A percentile compares a stretch with the other conserved stretches of the same genome.
Conservation (phyloP, 1,140 invertebrate genomes). For the Drosophila bocqueti region DNA sequence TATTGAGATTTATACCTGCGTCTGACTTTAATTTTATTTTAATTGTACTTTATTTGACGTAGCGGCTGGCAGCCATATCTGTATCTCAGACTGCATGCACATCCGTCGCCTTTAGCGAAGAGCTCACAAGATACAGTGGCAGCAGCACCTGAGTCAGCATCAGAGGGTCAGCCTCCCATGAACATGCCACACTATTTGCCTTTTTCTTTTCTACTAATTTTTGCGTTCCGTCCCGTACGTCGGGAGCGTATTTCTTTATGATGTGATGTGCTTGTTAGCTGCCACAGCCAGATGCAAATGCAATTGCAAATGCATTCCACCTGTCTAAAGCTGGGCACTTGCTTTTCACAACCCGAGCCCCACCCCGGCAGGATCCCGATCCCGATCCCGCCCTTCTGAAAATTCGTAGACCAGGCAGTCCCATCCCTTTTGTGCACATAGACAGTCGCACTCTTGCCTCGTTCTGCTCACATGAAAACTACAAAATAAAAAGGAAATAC, state of each 20-base stretch:
- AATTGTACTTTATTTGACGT: slow-evolving; percentile 70
- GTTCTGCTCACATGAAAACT: slow-evolving; percentile 40
- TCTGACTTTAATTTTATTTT: slow-evolving; percentile 55
- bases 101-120: slow-evolving; percentile 14
- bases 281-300: slow-evolving; percentile 61
- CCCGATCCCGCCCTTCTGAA: slow-evolving; percentile 13
- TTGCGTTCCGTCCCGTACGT: slow-evolving; percentile 48
- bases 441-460: slow-evolving; percentile 41
- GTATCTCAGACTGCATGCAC: slow-evolving; percentile 21
- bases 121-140: slow-evolving; percentile 29
- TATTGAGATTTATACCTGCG: slow-evolving; percentile 32
- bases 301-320: slow-evolving; percentile 67
- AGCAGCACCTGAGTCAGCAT: slow-evolving; percentile 22
- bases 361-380: slow-evolving; percentile 1
- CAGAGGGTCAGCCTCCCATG: slow-evolving; percentile 57
- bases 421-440: slow-evolving; percentile 60
- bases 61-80: slow-evolving; percentile 14
- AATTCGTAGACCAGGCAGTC: slow-evolving; percentile 57
- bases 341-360: slow-evolving; percentile 31
- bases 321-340: slow-evolving; percentile 79
- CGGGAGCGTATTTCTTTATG: slow-evolving; percentile 62
- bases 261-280: slow-evolving; percentile 77
- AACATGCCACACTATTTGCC: slow-evolving; percentile 39
- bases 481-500: slow-evolving; percentile 15
- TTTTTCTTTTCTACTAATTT: slow-evolving; percentile 48